phyloP scores from a whole-genome alignment of 2,888 invertebrate species.

The Halictus ligatus region DNA sequence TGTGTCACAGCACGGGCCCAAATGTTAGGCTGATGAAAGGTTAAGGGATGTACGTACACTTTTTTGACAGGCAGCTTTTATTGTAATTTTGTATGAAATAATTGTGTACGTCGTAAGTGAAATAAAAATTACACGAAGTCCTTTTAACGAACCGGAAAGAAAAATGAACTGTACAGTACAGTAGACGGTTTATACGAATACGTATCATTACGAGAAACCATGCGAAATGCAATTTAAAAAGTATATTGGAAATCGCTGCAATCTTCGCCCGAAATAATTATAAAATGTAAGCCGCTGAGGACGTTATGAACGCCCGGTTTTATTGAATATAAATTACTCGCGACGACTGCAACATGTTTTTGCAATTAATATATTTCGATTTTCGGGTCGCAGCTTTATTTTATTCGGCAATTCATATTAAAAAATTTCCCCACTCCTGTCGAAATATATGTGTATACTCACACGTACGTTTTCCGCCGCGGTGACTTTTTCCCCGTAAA shows the following conservation, averaged over 20 bases:
- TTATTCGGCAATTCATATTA: background rate
- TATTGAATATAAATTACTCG: slow-evolving; percentile 4
- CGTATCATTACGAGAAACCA: background rate
- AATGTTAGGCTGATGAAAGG: too few relatives aligned
- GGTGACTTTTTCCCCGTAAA: slow-evolving; percentile 11
- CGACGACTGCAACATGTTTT: slow-evolving; percentile 3
- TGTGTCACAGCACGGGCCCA: too few relatives aligned
- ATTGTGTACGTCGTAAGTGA: background rate
- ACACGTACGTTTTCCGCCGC: background rate
- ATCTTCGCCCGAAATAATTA: background rate
- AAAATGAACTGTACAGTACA: background rate
- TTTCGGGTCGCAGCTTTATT: background rate
- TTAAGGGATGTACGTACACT: too few relatives aligned
- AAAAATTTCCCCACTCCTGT: background rate
- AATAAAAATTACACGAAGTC: background rate
- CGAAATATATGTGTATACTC: background rate
- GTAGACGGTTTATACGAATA: background rate
- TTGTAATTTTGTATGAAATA: background rate
- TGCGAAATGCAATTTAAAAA: background rate
- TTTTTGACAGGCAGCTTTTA: too few relatives aligned
- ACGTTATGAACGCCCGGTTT: background rate
- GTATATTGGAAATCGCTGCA: background rate
- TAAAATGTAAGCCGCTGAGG: background rate
- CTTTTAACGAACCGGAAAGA: background rate
- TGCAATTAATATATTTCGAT: slow-evolving; percentile 3